Evolutionary conservation across 1,140 invertebrate genomes (phyloP).

Genomic region (Brevipalpus yothersi): DNA sequence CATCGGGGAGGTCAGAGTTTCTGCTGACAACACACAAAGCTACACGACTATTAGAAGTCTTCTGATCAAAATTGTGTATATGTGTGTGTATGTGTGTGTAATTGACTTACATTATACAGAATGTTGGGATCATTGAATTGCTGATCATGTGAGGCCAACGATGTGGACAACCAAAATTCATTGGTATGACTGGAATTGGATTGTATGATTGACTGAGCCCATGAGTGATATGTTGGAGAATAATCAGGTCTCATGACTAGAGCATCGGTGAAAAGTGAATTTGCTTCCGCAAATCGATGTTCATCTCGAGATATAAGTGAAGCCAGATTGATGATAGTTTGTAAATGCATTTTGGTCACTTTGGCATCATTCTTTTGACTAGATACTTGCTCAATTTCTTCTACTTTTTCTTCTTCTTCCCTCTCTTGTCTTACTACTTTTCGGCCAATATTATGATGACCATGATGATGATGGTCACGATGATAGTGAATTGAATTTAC

Average conservation of each 20-base stretch:
- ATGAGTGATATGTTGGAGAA: background rate
- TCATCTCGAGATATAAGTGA: conserved; percentile 20
- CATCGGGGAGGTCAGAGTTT: too few relatives aligned
- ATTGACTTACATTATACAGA: conserved; percentile 1
- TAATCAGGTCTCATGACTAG: background rate
- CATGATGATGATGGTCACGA: too few relatives aligned
- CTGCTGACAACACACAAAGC: too few relatives aligned
- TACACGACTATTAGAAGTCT: too few relatives aligned
- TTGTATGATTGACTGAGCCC: background rate
- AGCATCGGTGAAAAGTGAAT: conserved; percentile 10
- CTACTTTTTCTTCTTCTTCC: too few relatives aligned
- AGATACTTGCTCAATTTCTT: background rate
- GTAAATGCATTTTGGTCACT: conserved; percentile 22
- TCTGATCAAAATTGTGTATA: too few relatives aligned
- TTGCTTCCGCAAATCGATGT: conserved; percentile 20
- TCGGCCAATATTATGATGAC: too few relatives aligned
- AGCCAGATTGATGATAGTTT: conserved; percentile 23
- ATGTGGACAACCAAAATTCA: background rate
- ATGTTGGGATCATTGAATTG: background rate
- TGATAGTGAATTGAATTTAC: too few relatives aligned
- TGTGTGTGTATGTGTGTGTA: too few relatives aligned
- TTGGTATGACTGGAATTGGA: background rate
- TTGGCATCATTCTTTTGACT: background rate
- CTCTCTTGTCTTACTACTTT: too few relatives aligned
- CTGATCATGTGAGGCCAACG: background rate